Evolutionary conservation across 2,888 invertebrate genomes (phyloP).

Genomic region (Netelia fuscicornis): DNA sequence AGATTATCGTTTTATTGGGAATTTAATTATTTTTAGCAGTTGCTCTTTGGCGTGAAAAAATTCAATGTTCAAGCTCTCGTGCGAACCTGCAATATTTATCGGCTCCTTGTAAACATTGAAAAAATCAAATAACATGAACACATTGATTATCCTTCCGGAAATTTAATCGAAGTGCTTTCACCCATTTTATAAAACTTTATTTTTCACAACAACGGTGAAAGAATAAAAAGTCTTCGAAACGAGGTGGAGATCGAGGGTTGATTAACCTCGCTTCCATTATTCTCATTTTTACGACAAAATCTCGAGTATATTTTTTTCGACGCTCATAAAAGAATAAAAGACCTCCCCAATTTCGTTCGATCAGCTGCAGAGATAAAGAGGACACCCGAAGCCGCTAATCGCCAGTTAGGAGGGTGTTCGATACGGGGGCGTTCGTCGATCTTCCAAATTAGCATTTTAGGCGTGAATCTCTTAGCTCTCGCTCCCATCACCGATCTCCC

Average conservation of each 20-base stretch:
- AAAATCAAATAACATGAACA: background rate
- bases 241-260: constrained; percentile 21
- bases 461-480: constrained; percentile 75
- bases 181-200: background rate
- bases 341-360: constrained; percentile 37
- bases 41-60: constrained; percentile 15
- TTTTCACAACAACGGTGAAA: background rate
- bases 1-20: constrained; percentile 8
- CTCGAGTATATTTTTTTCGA: constrained; percentile 23
- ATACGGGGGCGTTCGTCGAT: constrained; percentile 72
- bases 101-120: background rate
- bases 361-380: constrained; percentile 53
- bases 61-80: background rate
- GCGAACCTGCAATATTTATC: background rate
- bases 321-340: constrained; percentile 50
- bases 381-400: constrained; percentile 71
- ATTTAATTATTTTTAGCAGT: constrained; percentile 49
- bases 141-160: background rate
- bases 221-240: background rate
- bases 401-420: constrained; percentile 71
- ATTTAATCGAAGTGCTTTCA: background rate
- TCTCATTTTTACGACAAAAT: constrained; percentile 35
- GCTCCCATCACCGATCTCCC: constrained; percentile 65
- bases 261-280: constrained; percentile 24
- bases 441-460: constrained; percentile 79